Conservation (phyloP, 2,888 invertebrate genomes). For the Protonemura montana region DNA sequence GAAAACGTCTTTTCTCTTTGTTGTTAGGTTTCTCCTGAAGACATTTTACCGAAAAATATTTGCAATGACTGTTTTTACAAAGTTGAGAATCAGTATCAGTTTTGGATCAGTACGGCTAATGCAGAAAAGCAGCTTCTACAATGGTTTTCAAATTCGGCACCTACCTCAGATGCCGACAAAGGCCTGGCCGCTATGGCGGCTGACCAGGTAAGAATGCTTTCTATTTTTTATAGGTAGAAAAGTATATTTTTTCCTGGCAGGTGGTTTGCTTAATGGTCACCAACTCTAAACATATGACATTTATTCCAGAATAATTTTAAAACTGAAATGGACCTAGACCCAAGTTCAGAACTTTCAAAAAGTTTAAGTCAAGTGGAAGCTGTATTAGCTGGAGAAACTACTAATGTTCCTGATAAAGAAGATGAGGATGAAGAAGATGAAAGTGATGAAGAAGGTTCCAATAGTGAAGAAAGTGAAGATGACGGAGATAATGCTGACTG, state of each 20-base stretch:
- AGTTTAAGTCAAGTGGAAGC: conserved; percentile 47
- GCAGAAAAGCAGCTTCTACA: conserved; percentile 68
- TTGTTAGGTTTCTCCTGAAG: conserved; percentile 70
- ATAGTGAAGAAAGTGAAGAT: conserved; percentile 48
- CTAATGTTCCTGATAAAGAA: conserved; percentile 20
- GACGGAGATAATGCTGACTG: conserved; percentile 42
- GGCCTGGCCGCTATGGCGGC: conserved; percentile 39
- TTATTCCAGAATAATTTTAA: conserved; percentile 16
- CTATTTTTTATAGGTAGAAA: too few relatives aligned
- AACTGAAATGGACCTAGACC: conserved; percentile 45
- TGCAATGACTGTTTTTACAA: conserved; percentile 76
- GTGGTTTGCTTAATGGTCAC: neutral
- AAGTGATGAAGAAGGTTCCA: conserved; percentile 40
- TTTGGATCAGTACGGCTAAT: conserved; percentile 73
- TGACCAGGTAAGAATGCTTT: conserved; percentile 46
- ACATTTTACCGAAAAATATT: conserved; percentile 74
- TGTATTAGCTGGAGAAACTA: conserved; percentile 42
- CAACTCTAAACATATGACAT: neutral
- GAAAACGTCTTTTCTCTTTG: conserved; percentile 44
- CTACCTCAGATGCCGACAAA: conserved; percentile 22
- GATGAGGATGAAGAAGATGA: conserved; percentile 45
- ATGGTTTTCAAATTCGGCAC: conserved; percentile 54
- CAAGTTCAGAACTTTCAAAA: conserved; percentile 46
- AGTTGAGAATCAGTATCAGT: conserved; percentile 75
- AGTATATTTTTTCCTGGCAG: too few relatives aligned